Base-by-base conservation (phyloP, 2,113 vertebrate genomes). In the Serilophus lunatus region DNA sequence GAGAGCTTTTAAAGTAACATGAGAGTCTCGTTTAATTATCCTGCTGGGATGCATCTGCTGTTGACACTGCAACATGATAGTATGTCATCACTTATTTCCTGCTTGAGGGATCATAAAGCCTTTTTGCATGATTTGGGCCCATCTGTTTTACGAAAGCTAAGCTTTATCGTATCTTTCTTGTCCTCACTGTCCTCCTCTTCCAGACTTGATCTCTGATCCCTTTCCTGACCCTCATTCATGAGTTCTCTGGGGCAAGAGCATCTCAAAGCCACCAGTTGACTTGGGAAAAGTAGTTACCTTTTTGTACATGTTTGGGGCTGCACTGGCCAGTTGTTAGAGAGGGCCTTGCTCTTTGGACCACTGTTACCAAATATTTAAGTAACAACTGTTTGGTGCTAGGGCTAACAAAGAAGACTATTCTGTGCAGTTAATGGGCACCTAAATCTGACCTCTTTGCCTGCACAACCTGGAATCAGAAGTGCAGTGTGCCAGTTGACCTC, bases 51-150 rank as follows among this genome's bases (percentile, higher is more conserved):
- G 35, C 83, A 64, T 96, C 90, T 86, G 82, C 80, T 94, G 95
- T 95, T 95, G 95, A 97, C 94, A 95, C 86, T 83, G 91, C 76
- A 86, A 78, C 91, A 90, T 93, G 94, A 86, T 77, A 69, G 29
- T 50, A 25, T 96, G 92, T 96, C 88, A 95, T 94, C 86, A 59
- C 88, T 90, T 86, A 74, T 78, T 90, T 94, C 90, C 86, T 78
- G 76, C 95, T 77, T 81, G 82, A 88, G 59, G 85, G 76, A 90
- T 92, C 6, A 4, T 92, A 66, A 94, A 93, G 51, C 29, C 54
- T 88, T 94, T 72, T 77, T 91, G 50, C 63, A n/a, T 80, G 47
- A 51, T 66, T 90, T 76, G 10, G 42, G 49, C 54, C 45, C 88
- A 83, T 93, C 79, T 95, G 90, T 54, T 90, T 93, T 92, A 79